Percentiles rank a stretch among this genome's conserved stretches.
phyloP scores from a whole-genome alignment of 2,888 invertebrate genomes.

The Altica lythri region DNA sequence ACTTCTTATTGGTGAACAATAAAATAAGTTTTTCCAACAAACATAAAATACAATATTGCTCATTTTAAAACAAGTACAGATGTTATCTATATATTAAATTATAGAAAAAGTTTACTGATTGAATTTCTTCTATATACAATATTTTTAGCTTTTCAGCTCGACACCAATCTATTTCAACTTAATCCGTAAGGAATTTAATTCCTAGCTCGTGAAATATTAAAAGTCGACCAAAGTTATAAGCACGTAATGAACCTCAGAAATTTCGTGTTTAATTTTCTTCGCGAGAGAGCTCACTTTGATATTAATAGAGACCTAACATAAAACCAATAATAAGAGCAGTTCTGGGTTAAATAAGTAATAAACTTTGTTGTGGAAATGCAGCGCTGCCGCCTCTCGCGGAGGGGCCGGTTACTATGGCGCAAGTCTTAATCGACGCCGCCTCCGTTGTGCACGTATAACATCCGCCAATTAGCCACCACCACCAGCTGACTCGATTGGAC shows the following conservation, averaged over 20 bases:
- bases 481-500: slow-evolving; percentile 47
- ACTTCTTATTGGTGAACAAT: too few species aligned
- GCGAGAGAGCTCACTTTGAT: slow-evolving; percentile 28
- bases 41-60: too few species aligned
- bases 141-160: neutral
- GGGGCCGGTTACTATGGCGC: slow-evolving; percentile 51
- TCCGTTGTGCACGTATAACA: slow-evolving; percentile 55
- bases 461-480: slow-evolving; percentile 56
- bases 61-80: too few species aligned
- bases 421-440: slow-evolving; percentile 56
- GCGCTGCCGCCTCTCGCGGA: slow-evolving; percentile 46
- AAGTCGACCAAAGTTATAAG: slow-evolving; percentile 18
- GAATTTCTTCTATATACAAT: too few species aligned
- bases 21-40: too few species aligned
- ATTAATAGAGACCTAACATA: slow-evolving; percentile 37
- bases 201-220: slow-evolving; percentile 20
- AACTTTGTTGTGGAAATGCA: slow-evolving; percentile 25
- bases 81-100: too few species aligned
- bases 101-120: too few species aligned
- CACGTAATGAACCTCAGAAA: slow-evolving; percentile 29
- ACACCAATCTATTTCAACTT: slow-evolving; percentile 1
- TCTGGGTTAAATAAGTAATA: slow-evolving; percentile 37
- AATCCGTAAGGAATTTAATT: slow-evolving; percentile 26
- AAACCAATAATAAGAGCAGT: slow-evolving; percentile 30
- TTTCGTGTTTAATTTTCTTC: slow-evolving; percentile 31